A percentile compares a stretch with the other conserved stretches of the same genome.
These are phyloP conservation scores for Oxytorus armatus DNA, from an alignment of 2,888 invertebrate species.

Conservation along the genomic window DNA sequence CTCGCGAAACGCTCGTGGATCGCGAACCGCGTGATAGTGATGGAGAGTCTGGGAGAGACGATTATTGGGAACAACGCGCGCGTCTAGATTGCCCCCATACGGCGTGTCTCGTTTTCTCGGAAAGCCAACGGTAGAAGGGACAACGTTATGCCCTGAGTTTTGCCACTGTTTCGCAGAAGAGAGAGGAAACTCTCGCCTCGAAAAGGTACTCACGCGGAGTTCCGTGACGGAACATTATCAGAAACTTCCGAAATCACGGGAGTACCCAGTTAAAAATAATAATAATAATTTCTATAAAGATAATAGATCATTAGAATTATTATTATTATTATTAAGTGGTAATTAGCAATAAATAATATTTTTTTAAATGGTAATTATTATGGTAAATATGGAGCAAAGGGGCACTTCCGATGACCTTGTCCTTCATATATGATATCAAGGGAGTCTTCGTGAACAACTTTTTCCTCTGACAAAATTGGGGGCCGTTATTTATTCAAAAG, in stretches of 20 bases:
- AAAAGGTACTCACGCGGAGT: constrained; percentile 8
- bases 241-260: constrained; percentile 3
- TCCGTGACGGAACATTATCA: neutral
- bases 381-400: no score
- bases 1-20: constrained; percentile 24
- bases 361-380: no score
- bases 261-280: neutral
- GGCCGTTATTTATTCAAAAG: no score
- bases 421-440: no score
- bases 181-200: constrained; percentile 8
- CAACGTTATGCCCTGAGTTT: constrained; percentile 8
- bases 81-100: constrained; percentile 15
- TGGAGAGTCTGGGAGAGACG: constrained; percentile 38
- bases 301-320: no score
- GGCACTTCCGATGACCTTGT: no score
- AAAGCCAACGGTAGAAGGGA: constrained; percentile 29
- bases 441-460: no score
- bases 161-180: constrained; percentile 25
- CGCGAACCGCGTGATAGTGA: constrained; percentile 41
- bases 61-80: constrained; percentile 43
- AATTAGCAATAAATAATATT: neutral
- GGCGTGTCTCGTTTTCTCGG: constrained; percentile 25
- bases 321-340: neutral
- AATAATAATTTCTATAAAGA: no score
- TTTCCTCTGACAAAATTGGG: no score